Evolutionary conservation across 2,113 vertebrate species (phyloP).

Genomic region (Varanus salvator): DNA sequence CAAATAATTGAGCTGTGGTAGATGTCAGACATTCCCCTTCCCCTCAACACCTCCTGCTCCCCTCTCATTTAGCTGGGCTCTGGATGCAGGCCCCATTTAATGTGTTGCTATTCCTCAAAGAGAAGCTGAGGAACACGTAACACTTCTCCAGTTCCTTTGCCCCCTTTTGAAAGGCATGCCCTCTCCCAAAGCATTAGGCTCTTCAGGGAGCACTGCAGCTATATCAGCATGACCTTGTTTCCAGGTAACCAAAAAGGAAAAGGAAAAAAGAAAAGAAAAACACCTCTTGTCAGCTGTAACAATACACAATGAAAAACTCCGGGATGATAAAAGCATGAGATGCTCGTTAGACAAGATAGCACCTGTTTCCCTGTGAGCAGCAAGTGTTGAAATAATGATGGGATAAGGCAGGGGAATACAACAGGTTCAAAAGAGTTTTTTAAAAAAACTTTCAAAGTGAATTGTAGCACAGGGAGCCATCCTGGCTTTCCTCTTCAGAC

Average conservation of each 20-base stretch:
- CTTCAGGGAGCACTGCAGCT: slow-evolving; percentile 54
- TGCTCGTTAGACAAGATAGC: slow-evolving; percentile 59
- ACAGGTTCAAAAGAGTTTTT: slow-evolving; percentile 46
- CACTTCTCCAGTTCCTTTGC: neutral
- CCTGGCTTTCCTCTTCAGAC: slow-evolving; percentile 37
- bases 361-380: slow-evolving; percentile 61
- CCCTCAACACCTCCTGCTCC: neutral
- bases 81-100: slow-evolving; percentile 44
- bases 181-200: slow-evolving; percentile 53
- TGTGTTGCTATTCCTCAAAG: slow-evolving; percentile 55
- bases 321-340: slow-evolving; percentile 66
- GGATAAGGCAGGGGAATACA: slow-evolving; percentile 53
- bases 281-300: slow-evolving; percentile 65
- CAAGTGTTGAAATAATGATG: slow-evolving; percentile 59
- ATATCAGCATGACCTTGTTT: slow-evolving; percentile 71
- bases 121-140: slow-evolving; percentile 39
- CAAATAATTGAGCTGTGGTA: neutral
- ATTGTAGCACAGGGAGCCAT: slow-evolving; percentile 41
- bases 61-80: slow-evolving; percentile 41
- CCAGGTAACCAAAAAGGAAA: slow-evolving; percentile 72
- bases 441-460: slow-evolving; percentile 53
- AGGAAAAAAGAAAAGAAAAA: slow-evolving; percentile 39
- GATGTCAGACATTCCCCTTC: neutral
- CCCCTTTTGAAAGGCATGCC: neutral
- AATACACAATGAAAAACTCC: slow-evolving; percentile 62